Evolutionary conservation across 2,888 invertebrate genomes (phyloP), one percentile per base, ranked within the genome.

Genomic region (Sphecodes monilicornis): DNA sequence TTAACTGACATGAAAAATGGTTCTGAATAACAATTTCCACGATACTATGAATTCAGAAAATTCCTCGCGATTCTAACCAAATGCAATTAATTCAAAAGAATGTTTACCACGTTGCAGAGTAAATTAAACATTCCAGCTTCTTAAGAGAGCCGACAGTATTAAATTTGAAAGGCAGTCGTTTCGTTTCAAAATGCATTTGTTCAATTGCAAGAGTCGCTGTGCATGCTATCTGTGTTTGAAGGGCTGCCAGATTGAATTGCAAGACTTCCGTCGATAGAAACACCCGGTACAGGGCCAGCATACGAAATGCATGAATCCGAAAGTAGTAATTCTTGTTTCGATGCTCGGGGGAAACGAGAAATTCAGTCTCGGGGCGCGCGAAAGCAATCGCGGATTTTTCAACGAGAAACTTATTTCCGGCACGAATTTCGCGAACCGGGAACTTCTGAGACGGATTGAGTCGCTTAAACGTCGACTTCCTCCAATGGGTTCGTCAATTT

Each of bases 271-370:
- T 26, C 57, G 5, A 57, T 57, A 13, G 57, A 29, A 29, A 5
- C 57, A 57, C 16, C 16, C 26, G 5, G 16, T 11, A 6, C 1
- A 16, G 26, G 16, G 13, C 26, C 1, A 13, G 57, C 57, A 29
- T 29, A 26, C 57, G 57, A 57, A 57, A 57, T 57, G 26, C 57
- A 57, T 57, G 57, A 57, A 57, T 57, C 16, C 26, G 57, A 57
- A 57, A 57, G 57, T 57, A 57, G 57, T 57, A 57, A 57, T 57
- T 57, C 57, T 57, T 57, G 57, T 57, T 26, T 26, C 57, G n/a
- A 57, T 57, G 26, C 57, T 16, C 57, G 13, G 13, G 57, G 26
- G 6, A 13, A 13, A 26, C 57, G 57, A 26, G 57, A 29, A 57
- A 57, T 57, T 57, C 57, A 26, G 57, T 57, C 57, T 11, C 13